Evolutionary conservation across 2,797 vertebrate genomes (phyloP).

Genomic region (Pagetopsis macropterus): DNA sequence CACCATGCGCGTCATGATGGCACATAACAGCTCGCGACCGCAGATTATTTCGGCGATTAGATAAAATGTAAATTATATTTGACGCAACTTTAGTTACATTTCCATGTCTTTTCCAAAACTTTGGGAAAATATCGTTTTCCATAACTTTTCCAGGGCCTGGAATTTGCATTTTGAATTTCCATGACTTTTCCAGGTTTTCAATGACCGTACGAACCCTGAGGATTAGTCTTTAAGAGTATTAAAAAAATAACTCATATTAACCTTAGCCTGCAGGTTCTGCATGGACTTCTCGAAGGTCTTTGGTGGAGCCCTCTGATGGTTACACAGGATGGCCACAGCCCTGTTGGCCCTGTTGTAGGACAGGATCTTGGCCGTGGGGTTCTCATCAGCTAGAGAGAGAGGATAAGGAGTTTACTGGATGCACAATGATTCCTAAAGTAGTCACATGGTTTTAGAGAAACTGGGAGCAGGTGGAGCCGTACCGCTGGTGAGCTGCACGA

Average conservation of each 20-base stretch:
- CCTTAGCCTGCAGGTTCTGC: constrained; percentile 96
- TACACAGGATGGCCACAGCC: constrained; percentile 97
- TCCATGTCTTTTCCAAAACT: too few species aligned
- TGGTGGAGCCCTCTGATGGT: constrained; percentile 97
- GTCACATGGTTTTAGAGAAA: background rate
- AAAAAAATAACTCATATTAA: constrained; percentile 52
- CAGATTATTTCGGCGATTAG: too few species aligned
- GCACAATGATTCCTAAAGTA: background rate
- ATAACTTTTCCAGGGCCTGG: too few species aligned
- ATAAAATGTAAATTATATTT: too few species aligned
- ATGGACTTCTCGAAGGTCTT: constrained; percentile 99
- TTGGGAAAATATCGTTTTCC: too few species aligned
- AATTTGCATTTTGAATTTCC: too few species aligned
- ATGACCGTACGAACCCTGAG: too few species aligned
- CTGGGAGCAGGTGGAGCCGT: background rate
- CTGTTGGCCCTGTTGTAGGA: constrained; percentile 98
- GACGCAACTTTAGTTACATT: too few species aligned
- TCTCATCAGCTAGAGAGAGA: constrained; percentile 87
- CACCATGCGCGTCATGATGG: too few species aligned
- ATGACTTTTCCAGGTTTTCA: too few species aligned
- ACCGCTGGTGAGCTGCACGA: constrained; percentile 90
- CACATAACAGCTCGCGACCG: too few species aligned
- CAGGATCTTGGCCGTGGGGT: constrained; percentile 94
- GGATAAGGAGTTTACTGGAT: background rate
- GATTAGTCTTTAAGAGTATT: too few species aligned